These are phyloP conservation scores for Saccostrea glomerata DNA, from an alignment of 1,140 invertebrate genomes.

Conservation along the genomic window DNA sequence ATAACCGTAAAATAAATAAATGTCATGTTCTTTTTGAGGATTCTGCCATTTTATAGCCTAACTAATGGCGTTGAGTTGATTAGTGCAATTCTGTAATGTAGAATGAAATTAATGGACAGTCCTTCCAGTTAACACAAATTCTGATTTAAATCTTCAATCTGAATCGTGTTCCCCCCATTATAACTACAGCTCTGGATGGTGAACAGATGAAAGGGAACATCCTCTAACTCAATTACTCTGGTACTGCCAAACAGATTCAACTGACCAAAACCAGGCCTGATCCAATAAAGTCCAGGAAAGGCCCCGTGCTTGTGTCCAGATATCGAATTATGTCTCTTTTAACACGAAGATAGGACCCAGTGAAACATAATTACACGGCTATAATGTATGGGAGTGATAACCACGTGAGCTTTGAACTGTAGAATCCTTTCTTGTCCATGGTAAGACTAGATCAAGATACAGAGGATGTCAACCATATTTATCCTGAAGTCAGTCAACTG, in stretches of 20 bases:
- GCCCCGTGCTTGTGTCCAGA: background rate
- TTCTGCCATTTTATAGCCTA: no score
- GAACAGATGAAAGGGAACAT: background rate
- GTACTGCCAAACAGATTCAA: background rate
- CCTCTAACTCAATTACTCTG: background rate
- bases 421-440: background rate
- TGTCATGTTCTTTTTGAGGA: no score
- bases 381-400: conserved; percentile 9
- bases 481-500: no score
- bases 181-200: background rate
- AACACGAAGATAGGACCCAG: background rate
- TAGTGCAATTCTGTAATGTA: background rate
- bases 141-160: background rate
- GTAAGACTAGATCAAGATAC: background rate
- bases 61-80: no score
- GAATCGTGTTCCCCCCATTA: background rate
- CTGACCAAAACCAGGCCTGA: background rate
- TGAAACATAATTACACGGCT: background rate
- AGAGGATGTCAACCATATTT: no score
- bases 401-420: background rate
- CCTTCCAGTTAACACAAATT: background rate
- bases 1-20: no score
- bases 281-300: background rate
- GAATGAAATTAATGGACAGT: background rate
- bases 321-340: conserved; percentile 19